These are phyloP conservation scores for Galleria mellonella DNA, from an alignment of 1,140 invertebrate species.

Conservation along the genomic window DNA sequence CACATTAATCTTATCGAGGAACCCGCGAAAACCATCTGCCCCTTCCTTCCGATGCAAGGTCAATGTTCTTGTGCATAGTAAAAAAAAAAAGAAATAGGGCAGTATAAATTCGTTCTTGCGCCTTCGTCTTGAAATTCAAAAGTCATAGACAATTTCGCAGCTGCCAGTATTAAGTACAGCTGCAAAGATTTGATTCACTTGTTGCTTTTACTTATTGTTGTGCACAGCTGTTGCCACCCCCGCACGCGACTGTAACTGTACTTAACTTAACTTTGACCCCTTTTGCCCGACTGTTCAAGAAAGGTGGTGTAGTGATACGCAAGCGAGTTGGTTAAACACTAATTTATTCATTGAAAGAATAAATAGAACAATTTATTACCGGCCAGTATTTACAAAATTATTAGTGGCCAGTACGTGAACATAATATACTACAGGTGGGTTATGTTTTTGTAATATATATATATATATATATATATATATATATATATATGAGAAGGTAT, in stretches of 20 bases:
- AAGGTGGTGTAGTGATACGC: too few species aligned
- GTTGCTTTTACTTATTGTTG: slow-evolving; percentile 7
- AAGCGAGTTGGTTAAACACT: too few species aligned
- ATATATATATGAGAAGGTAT: too few species aligned
- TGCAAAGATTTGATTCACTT: slow-evolving; percentile 26
- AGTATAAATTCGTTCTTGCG: slow-evolving; percentile 3
- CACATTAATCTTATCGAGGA: background rate
- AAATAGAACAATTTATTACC: too few species aligned
- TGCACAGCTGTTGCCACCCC: background rate
- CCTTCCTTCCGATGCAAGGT: slow-evolving; percentile 17
- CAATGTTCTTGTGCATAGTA: too few species aligned
- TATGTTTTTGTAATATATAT: too few species aligned
- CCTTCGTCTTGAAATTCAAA: slow-evolving; percentile 23
- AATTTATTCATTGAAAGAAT: too few species aligned
- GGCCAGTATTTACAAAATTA: too few species aligned
- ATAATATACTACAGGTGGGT: too few species aligned
- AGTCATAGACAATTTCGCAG: slow-evolving; percentile 19
- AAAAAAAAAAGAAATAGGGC: slow-evolving; percentile 21
- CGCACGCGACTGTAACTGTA: background rate
- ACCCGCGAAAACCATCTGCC: slow-evolving; percentile 9
- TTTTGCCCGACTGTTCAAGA: too few species aligned
- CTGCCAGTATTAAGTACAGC: slow-evolving; percentile 20
- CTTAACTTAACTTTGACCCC: background rate
- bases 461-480: too few species aligned
- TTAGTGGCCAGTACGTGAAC: too few species aligned